Base-by-base conservation (phyloP, 2,888 invertebrate genomes). In the Gonocerus acuteangulatus region DNA sequence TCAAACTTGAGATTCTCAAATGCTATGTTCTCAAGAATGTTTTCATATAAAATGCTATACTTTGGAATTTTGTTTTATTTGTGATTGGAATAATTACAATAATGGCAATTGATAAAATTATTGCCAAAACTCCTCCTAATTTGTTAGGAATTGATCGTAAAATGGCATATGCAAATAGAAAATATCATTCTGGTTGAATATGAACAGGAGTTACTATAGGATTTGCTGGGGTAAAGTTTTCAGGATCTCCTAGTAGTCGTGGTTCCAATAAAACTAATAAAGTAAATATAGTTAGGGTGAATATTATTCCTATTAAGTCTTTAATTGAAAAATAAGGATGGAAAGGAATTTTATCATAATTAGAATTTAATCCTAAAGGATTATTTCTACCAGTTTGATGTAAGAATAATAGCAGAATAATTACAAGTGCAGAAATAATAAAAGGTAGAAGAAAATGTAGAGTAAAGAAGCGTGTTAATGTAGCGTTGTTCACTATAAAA, bases 111-210 rank as follows among this genome's bases (percentile, higher is more conserved):
- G 84, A 85, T 73, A 82, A 69, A 0, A 82, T 65, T 76, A 86
- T 70, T 0, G 82, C 82, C 70, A 86, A 75, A 48, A 87, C 86
- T 65, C 87, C 87, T 57, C 86, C 86, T 76, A 87, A 71, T 80
- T 89, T 87, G 77, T 85, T 87, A 4, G 87, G 87, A 62, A 89
- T 86, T 39, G 86, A 86, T 22, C 87, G 87, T 70, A 89, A 68
- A 77, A 89, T 87, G 16, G 87, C 85, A 74, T 88, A 88, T 13
- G 87, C 86, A 79, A 87, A 88, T 78, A 89, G 73, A 70, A 88
- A 89, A 73, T 89, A 89, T 82, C 87, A 89, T 81, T 89, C 88
- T 48, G 87, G 87, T 80, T 88, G 84, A 77, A 88, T 88, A 71
- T 87, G 87, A 6, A 80, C 72, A 0, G 87, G 86, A 0, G 86